phyloP scores from a whole-genome alignment of 1,140 invertebrate genomes.

The Sesamia nonagrioides region DNA sequence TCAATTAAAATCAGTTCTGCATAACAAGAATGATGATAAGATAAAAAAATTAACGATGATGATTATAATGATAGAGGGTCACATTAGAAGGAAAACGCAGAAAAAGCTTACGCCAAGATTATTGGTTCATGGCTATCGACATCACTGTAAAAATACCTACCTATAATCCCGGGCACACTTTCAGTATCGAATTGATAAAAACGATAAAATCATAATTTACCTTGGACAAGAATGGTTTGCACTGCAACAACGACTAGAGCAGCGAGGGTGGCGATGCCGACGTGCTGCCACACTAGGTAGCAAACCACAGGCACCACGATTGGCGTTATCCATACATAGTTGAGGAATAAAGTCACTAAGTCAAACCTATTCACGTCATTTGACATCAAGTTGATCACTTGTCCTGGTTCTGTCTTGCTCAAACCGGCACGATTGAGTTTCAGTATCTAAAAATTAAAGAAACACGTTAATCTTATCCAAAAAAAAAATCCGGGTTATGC shows the following conservation, averaged over 20 bases:
- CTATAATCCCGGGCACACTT: too few species aligned
- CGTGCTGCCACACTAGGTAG: constrained; percentile 89
- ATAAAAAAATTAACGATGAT: too few species aligned
- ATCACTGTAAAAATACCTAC: too few species aligned
- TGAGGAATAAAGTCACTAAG: constrained; percentile 85
- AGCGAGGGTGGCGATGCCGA: constrained; percentile 88
- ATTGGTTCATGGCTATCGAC: too few species aligned
- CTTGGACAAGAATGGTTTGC: constrained; percentile 90
- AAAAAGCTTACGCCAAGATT: too few species aligned
- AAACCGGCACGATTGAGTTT: constrained; percentile 89
- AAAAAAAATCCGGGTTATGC: too few species aligned
- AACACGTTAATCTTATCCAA: too few species aligned
- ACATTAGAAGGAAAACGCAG: too few species aligned
- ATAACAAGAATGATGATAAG: too few species aligned
- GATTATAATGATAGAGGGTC: too few species aligned
- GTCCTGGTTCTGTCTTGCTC: constrained; percentile 92
- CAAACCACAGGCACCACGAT: constrained; percentile 90
- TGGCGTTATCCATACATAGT: constrained; percentile 92
- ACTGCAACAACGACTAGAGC: constrained; percentile 89
- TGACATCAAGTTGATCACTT: constrained; percentile 95
- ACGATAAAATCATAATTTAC: too few species aligned
- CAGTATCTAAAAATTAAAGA: constrained; percentile 78
- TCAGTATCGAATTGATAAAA: too few species aligned
- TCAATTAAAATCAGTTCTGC: background rate
- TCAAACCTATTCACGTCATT: constrained; percentile 93